Percentiles rank a stretch among this genome's conserved stretches.
Evolutionary conservation across 2,888 invertebrate species (phyloP).

Genomic region (Papilio gigon): DNA sequence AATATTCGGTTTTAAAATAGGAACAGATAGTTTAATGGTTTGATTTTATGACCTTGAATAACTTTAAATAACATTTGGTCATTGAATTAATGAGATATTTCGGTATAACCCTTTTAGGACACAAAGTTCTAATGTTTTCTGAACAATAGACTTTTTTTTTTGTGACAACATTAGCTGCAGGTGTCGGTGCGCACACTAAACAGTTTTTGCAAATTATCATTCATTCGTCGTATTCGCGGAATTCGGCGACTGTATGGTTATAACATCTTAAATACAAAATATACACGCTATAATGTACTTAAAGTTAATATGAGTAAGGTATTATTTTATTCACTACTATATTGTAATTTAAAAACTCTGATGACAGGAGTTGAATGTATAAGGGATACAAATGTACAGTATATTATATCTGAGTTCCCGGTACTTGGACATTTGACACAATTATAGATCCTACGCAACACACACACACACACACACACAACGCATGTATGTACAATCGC

Average conservation of each 20-base stretch:
- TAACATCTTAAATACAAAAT: not conserved
- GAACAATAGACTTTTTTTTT: conserved; percentile 38
- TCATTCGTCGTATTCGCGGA: conserved; percentile 36
- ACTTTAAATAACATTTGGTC: not conserved
- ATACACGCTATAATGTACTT: conserved; percentile 12
- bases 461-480: too few relatives aligned
- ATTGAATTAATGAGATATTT: conserved; percentile 3
- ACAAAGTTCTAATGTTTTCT: conserved; percentile 19
- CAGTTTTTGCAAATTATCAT: conserved; percentile 39
- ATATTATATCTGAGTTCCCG: conserved; percentile 21
- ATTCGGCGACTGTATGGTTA: not conserved
- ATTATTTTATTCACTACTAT: not conserved
- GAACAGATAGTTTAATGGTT: not conserved
- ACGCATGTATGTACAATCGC: too few relatives aligned
- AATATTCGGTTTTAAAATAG: not conserved
- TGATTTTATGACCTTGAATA: not conserved
- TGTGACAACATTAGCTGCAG: conserved; percentile 22
- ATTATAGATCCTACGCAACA: conserved; percentile 4
- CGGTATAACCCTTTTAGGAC: conserved; percentile 18
- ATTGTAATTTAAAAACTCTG: not conserved
- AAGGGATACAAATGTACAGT: conserved; percentile 18
- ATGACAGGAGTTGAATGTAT: conserved; percentile 29
- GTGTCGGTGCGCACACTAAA: conserved; percentile 31
- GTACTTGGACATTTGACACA: conserved; percentile 4
- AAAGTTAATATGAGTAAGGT: not conserved